A percentile compares a stretch with the other conserved stretches of the same genome.
phyloP scores from a whole-genome alignment of 2,797 vertebrate species.

The Champsocephalus esox region DNA sequence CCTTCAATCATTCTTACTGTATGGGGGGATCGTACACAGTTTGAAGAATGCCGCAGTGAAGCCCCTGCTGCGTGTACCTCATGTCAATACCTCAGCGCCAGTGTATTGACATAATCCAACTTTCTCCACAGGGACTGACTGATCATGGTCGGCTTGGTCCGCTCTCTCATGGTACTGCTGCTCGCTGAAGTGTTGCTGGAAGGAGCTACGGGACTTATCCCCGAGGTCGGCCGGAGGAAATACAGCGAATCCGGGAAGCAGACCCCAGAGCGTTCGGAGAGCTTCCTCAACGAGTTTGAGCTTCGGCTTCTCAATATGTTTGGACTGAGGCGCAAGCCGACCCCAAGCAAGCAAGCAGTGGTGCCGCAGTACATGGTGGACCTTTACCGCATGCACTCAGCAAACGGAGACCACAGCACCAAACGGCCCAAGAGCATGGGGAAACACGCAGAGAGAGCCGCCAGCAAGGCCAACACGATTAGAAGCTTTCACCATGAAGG shows the following conservation, averaged over 20 bases:
- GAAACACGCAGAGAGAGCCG: conserved; percentile 89
- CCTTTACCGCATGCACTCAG: conserved; percentile 94
- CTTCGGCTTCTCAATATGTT: conserved; percentile 96
- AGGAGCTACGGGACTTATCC: conserved; percentile 93
- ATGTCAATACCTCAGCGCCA: conserved; percentile 70
- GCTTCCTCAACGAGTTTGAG: conserved; percentile 94
- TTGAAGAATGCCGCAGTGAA: conserved; percentile 65
- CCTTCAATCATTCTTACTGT: conserved; percentile 71
- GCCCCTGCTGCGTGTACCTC: conserved; percentile 54
- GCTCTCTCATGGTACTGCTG: conserved; percentile 96
- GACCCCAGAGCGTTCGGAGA: conserved; percentile 90
- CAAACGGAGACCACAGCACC: conserved; percentile 87
- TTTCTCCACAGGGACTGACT: conserved; percentile 89
- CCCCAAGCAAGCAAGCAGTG: conserved; percentile 91
- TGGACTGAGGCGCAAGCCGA: conserved; percentile 94
- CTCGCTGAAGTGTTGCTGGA: conserved; percentile 96
- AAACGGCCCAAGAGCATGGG: conserved; percentile 87
- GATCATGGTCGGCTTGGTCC: conserved; percentile 98
- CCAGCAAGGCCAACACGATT: conserved; percentile 96
- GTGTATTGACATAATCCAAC: conserved; percentile 76
- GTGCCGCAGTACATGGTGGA: conserved; percentile 98
- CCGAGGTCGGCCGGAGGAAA: conserved; percentile 93
- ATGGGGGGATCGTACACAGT: conserved; percentile 54
- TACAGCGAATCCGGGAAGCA: conserved; percentile 89
- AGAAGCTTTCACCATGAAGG: conserved; percentile 99